Evolutionary conservation across 2,113 vertebrate genomes (phyloP), one percentile per base, ranked within the genome.

Genomic region (Anoplopoma fimbria): DNA sequence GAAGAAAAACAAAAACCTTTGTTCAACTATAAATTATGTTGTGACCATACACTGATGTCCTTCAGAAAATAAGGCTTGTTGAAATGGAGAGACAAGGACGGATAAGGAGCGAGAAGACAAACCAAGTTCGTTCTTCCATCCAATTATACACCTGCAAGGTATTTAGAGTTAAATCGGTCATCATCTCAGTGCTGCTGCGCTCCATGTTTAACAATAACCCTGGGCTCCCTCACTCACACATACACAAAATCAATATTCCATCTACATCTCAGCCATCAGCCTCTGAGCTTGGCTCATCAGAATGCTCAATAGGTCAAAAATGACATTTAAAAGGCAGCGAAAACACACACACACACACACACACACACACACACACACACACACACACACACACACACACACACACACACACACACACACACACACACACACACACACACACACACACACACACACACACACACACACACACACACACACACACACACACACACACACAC

Each of bases 261-360:
- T 85, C 80, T 81, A 83, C 82, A 80, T 83, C 55, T 45, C 62
- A 64, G 67, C 69, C 69, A 65, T 72, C 64, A 82, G 69, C 77
- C 70, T 74, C 69, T 58, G 55, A 47, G 63, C 75, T 25, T 42
- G 5, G 49, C 72, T 77, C 72, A 87, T 83, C 79, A 77, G 19
- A 75, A 83, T 78, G 85, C 67, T 83, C 77, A 77, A 89, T 85
- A 85, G 76, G 82, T 87, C 82, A 90, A 71, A 88, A 81, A 75
- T 83, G 80, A 81, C 80, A 81, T 83, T 85, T 64, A 84, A 69
- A 79, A 82, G 53, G 68, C 34, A 13, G 23, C 29, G 0, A 51
- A 68, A 45, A 60, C 49, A 58, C 53, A 78, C 67, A 69, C 38
- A 40, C 77, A 53, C 38, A 49, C 67, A 47, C 38, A 40, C 45